phyloP scores from a whole-genome alignment of 2,113 vertebrate genomes.

The Syngnathus typhle region DNA sequence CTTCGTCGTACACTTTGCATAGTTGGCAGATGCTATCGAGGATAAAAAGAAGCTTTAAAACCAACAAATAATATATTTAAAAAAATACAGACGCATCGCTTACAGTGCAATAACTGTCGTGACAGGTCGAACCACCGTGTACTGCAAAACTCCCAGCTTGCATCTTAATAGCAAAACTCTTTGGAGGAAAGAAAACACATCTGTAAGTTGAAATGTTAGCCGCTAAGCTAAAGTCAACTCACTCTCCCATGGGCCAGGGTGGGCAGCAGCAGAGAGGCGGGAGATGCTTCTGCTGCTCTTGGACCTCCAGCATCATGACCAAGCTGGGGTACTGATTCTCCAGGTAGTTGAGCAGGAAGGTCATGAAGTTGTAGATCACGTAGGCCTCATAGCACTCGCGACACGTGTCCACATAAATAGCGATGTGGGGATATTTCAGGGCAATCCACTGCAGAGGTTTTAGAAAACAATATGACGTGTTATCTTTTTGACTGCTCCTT shows the following conservation, averaged over 20 bases:
- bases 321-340: slow-evolving; percentile 90
- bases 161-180: slow-evolving; percentile 92
- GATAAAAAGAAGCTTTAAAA: slow-evolving; percentile 9
- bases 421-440: slow-evolving; percentile 89
- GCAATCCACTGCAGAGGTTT: slow-evolving; percentile 83
- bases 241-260: slow-evolving; percentile 98
- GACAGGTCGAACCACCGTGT: slow-evolving; percentile 91
- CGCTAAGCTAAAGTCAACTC: slow-evolving; percentile 59
- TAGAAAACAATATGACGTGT: no score
- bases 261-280: slow-evolving; percentile 94
- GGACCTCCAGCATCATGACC: slow-evolving; percentile 89
- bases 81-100: slow-evolving; percentile 58
- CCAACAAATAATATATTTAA: neutral
- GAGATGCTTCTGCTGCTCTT: slow-evolving; percentile 93
- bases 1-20: slow-evolving; percentile 86
- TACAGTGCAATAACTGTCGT: slow-evolving; percentile 94
- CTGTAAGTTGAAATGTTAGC: neutral
- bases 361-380: slow-evolving; percentile 99
- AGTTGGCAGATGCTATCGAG: slow-evolving; percentile 83
- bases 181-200: slow-evolving; percentile 29
- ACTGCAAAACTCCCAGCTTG: slow-evolving; percentile 94
- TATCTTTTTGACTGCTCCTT: neutral
- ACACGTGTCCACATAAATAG: slow-evolving; percentile 98
- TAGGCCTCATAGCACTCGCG: slow-evolving; percentile 98
- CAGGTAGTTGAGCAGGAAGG: slow-evolving; percentile 92